A percentile compares a stretch with the other conserved stretches of the same genome.
Evolutionary conservation across 2,113 vertebrate species (phyloP).

Genomic region (Ciconia stormi): DNA sequence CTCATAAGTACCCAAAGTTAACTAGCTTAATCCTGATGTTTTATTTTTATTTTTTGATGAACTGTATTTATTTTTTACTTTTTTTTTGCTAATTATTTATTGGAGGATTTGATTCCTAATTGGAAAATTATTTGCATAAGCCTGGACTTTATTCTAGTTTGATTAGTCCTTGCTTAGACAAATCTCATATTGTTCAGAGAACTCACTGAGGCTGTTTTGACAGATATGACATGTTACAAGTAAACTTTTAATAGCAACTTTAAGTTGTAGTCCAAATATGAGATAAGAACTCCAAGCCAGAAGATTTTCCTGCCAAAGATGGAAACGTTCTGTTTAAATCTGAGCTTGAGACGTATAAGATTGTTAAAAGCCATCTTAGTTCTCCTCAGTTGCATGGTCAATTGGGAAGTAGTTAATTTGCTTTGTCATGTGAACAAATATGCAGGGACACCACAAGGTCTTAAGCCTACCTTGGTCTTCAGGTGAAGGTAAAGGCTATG

Average conservation of each 20-base stretch:
- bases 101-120: not conserved
- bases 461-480: not conserved
- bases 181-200: not conserved
- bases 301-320: not conserved
- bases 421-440: not conserved
- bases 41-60: not conserved
- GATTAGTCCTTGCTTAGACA: not conserved
- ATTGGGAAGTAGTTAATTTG: not conserved
- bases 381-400: fast-evolving
- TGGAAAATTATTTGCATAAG: not conserved
- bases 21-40: not conserved
- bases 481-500: not conserved
- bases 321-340: not conserved
- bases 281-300: not conserved
- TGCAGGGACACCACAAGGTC: not conserved
- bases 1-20: not conserved
- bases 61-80: not conserved
- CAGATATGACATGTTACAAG: not conserved
- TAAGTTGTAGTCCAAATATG: not conserved
- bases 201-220: not conserved
- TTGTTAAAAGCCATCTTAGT: not conserved
- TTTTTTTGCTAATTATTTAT: not conserved
- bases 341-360: not conserved
- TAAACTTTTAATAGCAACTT: not conserved
- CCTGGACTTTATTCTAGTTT: not conserved